Conservation (phyloP, 2,888 invertebrate genomes). For the Scelioninae gen. 1 region DNA sequence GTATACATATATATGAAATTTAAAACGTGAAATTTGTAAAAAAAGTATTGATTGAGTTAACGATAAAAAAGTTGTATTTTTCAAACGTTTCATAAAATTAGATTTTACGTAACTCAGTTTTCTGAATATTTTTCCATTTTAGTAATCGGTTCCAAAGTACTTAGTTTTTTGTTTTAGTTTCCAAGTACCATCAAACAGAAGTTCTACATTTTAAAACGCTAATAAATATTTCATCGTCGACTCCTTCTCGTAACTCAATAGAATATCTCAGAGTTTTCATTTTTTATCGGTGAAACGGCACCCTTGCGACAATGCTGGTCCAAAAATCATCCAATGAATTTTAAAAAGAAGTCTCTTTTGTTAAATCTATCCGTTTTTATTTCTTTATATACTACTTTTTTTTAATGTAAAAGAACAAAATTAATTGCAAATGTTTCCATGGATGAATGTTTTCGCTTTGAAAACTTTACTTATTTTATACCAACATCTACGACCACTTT, state of each 20-base stretch:
- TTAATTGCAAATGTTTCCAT: conserved; percentile 13
- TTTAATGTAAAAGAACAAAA: no score
- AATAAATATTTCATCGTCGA: conserved; percentile 48
- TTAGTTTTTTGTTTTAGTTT: conserved; percentile 26
- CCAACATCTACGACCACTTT: conserved; percentile 5
- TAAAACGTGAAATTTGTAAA: not conserved
- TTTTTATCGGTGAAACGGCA: conserved; percentile 11
- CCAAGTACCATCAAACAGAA: conserved; percentile 23
- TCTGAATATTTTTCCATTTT: conserved; percentile 8
- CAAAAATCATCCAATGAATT: conserved; percentile 24
- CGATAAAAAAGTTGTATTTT: not conserved
- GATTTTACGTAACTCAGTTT: not conserved
- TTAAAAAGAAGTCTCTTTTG: conserved; percentile 18
- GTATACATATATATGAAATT: no score
- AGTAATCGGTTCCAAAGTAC: conserved; percentile 31
- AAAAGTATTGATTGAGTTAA: not conserved
- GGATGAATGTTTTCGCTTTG: conserved; percentile 2
- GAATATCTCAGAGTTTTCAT: conserved; percentile 32
- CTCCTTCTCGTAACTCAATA: conserved; percentile 36
- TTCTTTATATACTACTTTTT: conserved; percentile 3
- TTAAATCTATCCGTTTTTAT: not conserved
- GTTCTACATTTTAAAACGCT: conserved; percentile 38
- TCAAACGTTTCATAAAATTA: not conserved
- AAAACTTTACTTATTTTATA: conserved; percentile 6
- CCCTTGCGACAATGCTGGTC: not conserved